These are phyloP conservation scores for Orestias chungarensis DNA, from an alignment of 2,797 vertebrate species.

Conservation along the genomic window DNA sequence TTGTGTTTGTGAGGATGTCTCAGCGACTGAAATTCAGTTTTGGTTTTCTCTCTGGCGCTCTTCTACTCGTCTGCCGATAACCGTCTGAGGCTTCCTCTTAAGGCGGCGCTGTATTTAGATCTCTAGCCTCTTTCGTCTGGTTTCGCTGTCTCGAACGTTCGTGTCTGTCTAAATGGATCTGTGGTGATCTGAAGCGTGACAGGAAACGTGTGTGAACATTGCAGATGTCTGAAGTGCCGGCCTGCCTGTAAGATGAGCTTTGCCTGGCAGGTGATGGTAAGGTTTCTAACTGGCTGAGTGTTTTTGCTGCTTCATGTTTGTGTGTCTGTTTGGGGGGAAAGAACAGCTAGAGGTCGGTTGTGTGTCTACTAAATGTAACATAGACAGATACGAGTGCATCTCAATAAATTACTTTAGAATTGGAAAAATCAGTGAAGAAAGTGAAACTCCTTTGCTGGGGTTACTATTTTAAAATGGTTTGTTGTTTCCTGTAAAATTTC, in stretches of 20 bases:
- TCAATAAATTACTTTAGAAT: not conserved
- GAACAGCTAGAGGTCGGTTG: slow-evolving; percentile 5
- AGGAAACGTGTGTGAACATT: slow-evolving; percentile 89
- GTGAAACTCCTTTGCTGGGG: not conserved
- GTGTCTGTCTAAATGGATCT: slow-evolving; percentile 53
- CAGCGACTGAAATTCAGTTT: slow-evolving; percentile 33
- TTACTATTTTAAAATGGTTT: not conserved
- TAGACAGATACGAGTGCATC: not conserved
- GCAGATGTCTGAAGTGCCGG: slow-evolving; percentile 95
- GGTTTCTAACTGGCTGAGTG: slow-evolving; percentile 82
- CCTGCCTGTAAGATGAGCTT: slow-evolving; percentile 89
- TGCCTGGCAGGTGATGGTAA: slow-evolving; percentile 93
- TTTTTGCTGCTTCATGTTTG: slow-evolving; percentile 38
- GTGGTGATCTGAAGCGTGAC: slow-evolving; percentile 77
- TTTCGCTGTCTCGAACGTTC: slow-evolving; percentile 51
- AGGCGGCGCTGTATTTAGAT: slow-evolving; percentile 35
- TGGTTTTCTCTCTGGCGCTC: not conserved
- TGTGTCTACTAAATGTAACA: not conserved
- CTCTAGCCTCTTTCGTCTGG: slow-evolving; percentile 55
- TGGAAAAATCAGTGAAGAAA: not conserved
- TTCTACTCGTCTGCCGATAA: slow-evolving; percentile 27
- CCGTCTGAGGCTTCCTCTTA: slow-evolving; percentile 35
- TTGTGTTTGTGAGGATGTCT: slow-evolving; percentile 17
- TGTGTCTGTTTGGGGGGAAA: not conserved
- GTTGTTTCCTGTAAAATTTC: not conserved